Percentiles rank a stretch among this genome's conserved stretches.
Evolutionary conservation across 23 tunicate species (phyloP).

Genomic region (Trididemnum clinides): DNA sequence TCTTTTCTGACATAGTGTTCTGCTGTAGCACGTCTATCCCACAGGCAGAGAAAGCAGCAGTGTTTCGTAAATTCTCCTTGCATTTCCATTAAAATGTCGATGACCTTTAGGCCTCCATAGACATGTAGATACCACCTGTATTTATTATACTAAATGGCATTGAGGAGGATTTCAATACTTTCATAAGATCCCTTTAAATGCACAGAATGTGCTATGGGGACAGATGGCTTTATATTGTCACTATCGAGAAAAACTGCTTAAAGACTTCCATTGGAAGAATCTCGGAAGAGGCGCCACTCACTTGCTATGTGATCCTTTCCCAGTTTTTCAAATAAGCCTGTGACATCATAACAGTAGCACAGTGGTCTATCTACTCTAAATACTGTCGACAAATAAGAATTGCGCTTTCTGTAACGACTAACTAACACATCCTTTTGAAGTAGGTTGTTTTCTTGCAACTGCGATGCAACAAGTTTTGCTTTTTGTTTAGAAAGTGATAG

Average conservation of each 20-base stretch:
- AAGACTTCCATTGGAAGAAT: conserved; percentile 43
- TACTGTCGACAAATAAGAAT: conserved; percentile 10
- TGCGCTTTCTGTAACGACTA: conserved; percentile 36
- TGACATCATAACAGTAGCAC: conserved; percentile 31
- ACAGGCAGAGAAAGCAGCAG: conserved; percentile 45
- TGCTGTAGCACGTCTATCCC: conserved; percentile 49
- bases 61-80: conserved; percentile 29
- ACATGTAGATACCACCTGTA: conserved; percentile 27
- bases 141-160: conserved; percentile 17
- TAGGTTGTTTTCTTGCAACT: conserved; percentile 16
- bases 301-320: conserved; percentile 34
- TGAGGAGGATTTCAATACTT: conserved; percentile 38
- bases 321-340: conserved; percentile 24
- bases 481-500: conserved; percentile 31
- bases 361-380: conserved; percentile 38
- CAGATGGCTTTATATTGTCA: conserved; percentile 35
- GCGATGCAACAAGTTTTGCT: conserved; percentile 26
- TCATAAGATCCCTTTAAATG: conserved; percentile 33
- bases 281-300: conserved; percentile 40
- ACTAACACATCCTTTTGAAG: conserved; percentile 10
- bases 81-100: conserved; percentile 27
- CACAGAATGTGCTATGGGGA: conserved; percentile 17
- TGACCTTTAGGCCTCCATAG: conserved; percentile 38
- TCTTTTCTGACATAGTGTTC: conserved; percentile 36
- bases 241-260: conserved; percentile 35